Evolutionary conservation across 2,113 vertebrate genomes (phyloP).

Genomic region (Mastomys natalensis): DNA sequence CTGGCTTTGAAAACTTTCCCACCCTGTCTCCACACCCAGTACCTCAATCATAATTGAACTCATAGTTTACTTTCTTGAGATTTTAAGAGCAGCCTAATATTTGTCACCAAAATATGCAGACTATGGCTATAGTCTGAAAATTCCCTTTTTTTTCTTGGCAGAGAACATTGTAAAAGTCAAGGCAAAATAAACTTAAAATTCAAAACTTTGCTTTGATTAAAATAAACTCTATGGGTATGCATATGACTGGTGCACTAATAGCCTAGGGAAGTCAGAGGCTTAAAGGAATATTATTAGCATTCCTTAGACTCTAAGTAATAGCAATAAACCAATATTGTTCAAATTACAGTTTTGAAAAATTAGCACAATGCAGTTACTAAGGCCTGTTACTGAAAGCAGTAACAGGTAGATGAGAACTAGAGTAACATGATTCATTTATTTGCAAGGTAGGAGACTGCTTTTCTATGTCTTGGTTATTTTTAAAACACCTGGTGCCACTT

Average conservation of each 20-base stretch:
- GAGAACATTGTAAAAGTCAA: conserved; percentile 58
- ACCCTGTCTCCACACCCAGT: conserved; percentile 74
- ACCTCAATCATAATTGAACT: conserved; percentile 75
- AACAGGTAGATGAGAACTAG: conserved; percentile 80
- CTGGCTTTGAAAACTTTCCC: conserved; percentile 68
- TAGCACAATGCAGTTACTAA: conserved; percentile 82
- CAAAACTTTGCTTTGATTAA: conserved; percentile 81
- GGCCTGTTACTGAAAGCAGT: conserved; percentile 83
- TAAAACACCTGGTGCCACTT: conserved; percentile 85
- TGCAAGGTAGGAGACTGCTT: conserved; percentile 85
- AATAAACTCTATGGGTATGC: conserved; percentile 67
- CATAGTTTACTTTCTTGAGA: conserved; percentile 81
- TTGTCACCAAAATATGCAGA: conserved; percentile 70
- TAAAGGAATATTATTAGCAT: conserved; percentile 75
- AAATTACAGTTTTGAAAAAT: conserved; percentile 78
- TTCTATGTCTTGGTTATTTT: conserved; percentile 86
- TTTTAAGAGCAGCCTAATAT: conserved; percentile 65
- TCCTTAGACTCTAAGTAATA: conserved; percentile 74
- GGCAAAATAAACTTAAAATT: conserved; percentile 71
- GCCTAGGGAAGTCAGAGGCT: conserved; percentile 73
- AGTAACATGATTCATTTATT: conserved; percentile 83
- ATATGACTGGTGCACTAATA: conserved; percentile 79
- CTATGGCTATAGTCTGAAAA: conserved; percentile 68
- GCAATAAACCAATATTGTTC: conserved; percentile 81
- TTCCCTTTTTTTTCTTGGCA: neutral